phyloP scores from a whole-genome alignment of 1,140 invertebrate species.

The Caenorhabditis latens region DNA sequence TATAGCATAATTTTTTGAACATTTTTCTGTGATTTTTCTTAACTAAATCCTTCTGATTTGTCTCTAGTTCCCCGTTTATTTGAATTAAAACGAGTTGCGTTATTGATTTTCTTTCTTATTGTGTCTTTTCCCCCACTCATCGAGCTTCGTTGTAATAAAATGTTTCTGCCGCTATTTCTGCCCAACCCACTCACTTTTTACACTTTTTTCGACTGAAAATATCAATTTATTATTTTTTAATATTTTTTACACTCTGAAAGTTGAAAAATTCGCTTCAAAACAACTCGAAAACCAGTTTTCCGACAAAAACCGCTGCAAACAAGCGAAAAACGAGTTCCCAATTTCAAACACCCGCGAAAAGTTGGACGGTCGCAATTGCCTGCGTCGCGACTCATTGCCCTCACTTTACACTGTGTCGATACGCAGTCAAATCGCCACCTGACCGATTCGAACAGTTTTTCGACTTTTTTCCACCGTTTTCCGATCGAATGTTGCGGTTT shows the following conservation, averaged over 20 bases:
- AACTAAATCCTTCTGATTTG: background rate
- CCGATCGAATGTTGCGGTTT: background rate
- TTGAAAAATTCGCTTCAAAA: background rate
- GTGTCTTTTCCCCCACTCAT: background rate
- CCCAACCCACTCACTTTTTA: background rate
- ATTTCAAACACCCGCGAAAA: conserved; percentile 12
- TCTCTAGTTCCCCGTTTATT: background rate
- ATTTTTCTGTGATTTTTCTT: conserved; percentile 2
- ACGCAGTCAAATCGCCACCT: conserved; percentile 20
- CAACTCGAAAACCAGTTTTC: conserved; percentile 17
- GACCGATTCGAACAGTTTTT: conserved; percentile 24
- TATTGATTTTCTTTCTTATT: background rate
- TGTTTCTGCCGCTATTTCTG: background rate
- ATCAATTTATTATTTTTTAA: background rate
- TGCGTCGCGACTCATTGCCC: background rate
- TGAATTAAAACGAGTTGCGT: conserved; percentile 8
- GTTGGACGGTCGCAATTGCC: conserved; percentile 12
- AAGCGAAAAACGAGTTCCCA: background rate
- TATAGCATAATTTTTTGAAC: conserved; percentile 10
- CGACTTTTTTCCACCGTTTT: conserved; percentile 4
- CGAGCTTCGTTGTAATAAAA: background rate
- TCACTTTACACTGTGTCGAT: conserved; percentile 37
- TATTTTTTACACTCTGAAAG: background rate
- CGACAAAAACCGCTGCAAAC: background rate
- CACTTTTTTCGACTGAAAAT: background rate